Evolutionary conservation across 1,140 invertebrate species (phyloP).

Genomic region (Pseudomyrmex cubaensis): DNA sequence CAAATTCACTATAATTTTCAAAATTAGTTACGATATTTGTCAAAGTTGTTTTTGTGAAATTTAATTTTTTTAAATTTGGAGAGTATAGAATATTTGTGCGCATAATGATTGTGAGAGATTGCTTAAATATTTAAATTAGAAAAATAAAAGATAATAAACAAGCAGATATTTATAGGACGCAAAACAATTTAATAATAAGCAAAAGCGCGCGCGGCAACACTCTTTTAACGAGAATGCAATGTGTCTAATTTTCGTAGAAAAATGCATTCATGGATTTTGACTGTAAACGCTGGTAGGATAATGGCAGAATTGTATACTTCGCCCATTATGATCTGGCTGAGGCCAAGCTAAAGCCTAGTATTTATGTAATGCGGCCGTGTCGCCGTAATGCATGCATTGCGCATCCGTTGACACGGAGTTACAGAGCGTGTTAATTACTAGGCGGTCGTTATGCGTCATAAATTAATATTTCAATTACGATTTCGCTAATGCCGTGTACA

Average conservation of each 20-base stretch:
- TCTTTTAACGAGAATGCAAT: slow-evolving; percentile 9
- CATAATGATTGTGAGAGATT: neutral
- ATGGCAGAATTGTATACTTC: slow-evolving; percentile 81
- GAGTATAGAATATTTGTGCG: neutral
- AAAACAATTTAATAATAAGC: slow-evolving; percentile 4
- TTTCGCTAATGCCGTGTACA: slow-evolving; percentile 77
- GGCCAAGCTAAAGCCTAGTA: slow-evolving; percentile 78
- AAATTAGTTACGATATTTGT: neutral
- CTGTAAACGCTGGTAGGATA: slow-evolving; percentile 76
- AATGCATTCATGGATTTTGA: slow-evolving; percentile 58
- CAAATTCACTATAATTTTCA: neutral
- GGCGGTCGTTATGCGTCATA: slow-evolving; percentile 79
- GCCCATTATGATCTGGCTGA: slow-evolving; percentile 80
- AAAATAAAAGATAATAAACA: slow-evolving; percentile 25
- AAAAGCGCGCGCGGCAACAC: slow-evolving; percentile 1
- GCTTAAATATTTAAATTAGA: slow-evolving; percentile 4
- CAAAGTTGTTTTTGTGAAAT: neutral
- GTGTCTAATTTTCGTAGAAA: too few relatives aligned
- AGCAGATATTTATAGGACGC: neutral
- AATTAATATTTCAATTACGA: slow-evolving; percentile 83
- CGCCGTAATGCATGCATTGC: slow-evolving; percentile 83
- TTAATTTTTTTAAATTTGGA: neutral
- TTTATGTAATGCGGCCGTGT: slow-evolving; percentile 80
- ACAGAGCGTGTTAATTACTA: slow-evolving; percentile 82
- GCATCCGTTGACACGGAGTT: slow-evolving; percentile 78